Evolutionary conservation across 2,888 invertebrate genomes (phyloP), one percentile per base, ranked within the genome.

Genomic region (Ophion costatus): DNA sequence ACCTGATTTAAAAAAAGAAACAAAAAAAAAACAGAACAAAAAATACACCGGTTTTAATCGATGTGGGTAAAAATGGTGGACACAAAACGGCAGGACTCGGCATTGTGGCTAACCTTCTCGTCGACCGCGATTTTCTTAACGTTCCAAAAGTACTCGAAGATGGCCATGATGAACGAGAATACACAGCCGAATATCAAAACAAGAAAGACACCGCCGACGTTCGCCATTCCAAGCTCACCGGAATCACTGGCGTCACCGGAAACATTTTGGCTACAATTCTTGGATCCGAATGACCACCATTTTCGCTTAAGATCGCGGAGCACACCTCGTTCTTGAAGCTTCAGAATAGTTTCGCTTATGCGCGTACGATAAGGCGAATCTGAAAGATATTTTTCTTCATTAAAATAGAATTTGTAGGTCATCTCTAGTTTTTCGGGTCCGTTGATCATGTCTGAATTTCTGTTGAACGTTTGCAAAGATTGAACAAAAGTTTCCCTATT

Each of bases 191-290:
- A 94, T 0, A 96, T 96, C 9, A 98, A 94, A 5, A 98, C 98
- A 38, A 98, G 95, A 93, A 98, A 98, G 67, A 98, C 98, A 88
- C 98, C 98, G 88, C 98, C 98, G 0, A 98, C 98, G 93, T 99
- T 98, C 88, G 96, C 96, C 94, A 99, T 95, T 83, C 97, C 97
- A 74, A 98, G 94, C 67, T 96, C 96, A 20, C 95, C 95, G 9
- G 95, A 95, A 74, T 94, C 94, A 0, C 94, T 91, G 6, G 93
- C 92, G 0, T 94, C 91, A 2, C 93, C 92, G 59, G 92, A 92
- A n/a, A 90, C 91, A 83, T 91, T 89, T 0, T 93, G 93, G 0
- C 91, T 90, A 92, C 96, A 96, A 80, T 94, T 94, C 59, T 95
- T 94, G 51, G 95, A 95, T 3, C 95, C 95, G 91, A 95, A 94